Base-by-base conservation (phyloP, 2,797 vertebrate species). In the Lagocephalus sceleratus region DNA sequence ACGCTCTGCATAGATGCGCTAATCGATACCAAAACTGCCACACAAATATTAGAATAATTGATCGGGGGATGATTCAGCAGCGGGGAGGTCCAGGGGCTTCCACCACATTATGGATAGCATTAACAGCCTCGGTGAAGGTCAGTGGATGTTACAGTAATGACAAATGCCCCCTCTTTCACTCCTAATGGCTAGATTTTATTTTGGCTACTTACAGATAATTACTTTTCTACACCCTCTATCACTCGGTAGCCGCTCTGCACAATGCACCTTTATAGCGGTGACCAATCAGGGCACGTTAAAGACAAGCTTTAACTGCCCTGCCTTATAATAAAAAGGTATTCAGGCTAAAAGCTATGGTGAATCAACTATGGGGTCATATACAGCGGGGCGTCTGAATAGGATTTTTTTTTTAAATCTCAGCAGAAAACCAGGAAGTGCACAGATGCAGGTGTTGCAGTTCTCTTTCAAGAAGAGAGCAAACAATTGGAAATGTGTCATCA, bases 1-100 rank as follows among this genome's bases (percentile, higher is more conserved):
- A 68, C 79, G 78, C 73, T 82, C 79, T 77, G 81, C 83, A 86
- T 85, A 85, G 84, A 87, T 80, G 62, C 73, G 75, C 78, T 73
- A 79, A 86, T 89, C 83, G 60, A 89, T 85, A 73, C 26, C 46
- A 81, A 81, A 89, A 80, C 70, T 81, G 81, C 75, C 83, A 86
- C 72, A 83, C 67, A 86, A 84, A 85, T 85, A 89, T 80, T 84
- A 87, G 66, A 88, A 85, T 81, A 86, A 89, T 87, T 87, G 87
- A 89, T 89, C 71, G 26, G 6, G 6, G 59, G 68, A 57, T 85
- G 83, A 89, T 88, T 89, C 83, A 86, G 87, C 82, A 84, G 75
- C 48, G 3, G 60, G 57, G 61, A 74, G 74, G 76, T 77, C 75
- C 49, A 21, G 51, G 57, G 76, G 56, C 53, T 71, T 56, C 60